These are phyloP conservation scores for Anoplophora glabripennis DNA, from an alignment of 1,140 invertebrate species.

Conservation along the genomic window DNA sequence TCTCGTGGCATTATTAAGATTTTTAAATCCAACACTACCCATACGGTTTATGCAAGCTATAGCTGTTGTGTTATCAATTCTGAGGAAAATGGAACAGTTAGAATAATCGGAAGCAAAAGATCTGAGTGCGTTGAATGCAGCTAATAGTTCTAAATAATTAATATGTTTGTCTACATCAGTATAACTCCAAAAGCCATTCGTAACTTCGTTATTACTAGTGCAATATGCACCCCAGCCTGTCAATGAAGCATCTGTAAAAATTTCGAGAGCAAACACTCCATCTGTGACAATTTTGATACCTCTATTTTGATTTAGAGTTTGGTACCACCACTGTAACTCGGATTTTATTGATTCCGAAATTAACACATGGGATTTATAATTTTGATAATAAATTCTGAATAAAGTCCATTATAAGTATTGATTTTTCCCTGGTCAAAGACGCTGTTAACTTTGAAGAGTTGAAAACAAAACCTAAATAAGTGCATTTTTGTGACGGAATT, in stretches of 20 bases:
- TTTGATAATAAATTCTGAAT: background rate
- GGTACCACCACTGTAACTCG: slow-evolving; percentile 40
- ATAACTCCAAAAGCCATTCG: slow-evolving; percentile 38
- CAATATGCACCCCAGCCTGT: slow-evolving; percentile 44
- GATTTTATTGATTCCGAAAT: slow-evolving; percentile 5
- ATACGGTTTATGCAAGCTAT: too few relatives aligned
- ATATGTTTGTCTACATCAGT: slow-evolving; percentile 33
- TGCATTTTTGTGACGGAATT: slow-evolving; percentile 5
- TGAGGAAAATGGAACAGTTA: too few relatives aligned
- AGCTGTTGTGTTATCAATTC: too few relatives aligned
- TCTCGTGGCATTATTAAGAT: too few relatives aligned
- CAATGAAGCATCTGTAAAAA: slow-evolving; percentile 45
- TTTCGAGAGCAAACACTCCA: slow-evolving; percentile 36
- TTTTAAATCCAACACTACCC: too few relatives aligned
- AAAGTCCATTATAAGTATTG: too few relatives aligned
- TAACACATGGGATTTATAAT: background rate
- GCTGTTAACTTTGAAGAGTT: slow-evolving; percentile 1
- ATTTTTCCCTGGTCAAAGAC: slow-evolving; percentile 15
- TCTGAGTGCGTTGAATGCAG: slow-evolving; percentile 11
- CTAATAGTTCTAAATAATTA: slow-evolving; percentile 46
- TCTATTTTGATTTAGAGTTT: slow-evolving; percentile 25
- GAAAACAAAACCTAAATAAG: slow-evolving; percentile 19
- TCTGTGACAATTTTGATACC: slow-evolving; percentile 11
- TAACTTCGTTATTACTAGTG: slow-evolving; percentile 21
- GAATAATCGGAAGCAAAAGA: too few relatives aligned